A percentile compares a stretch with the other conserved stretches of the same genome.
Evolutionary conservation across 1,140 invertebrate genomes (phyloP).

Genomic region (Lepeophtheirus salmonis): DNA sequence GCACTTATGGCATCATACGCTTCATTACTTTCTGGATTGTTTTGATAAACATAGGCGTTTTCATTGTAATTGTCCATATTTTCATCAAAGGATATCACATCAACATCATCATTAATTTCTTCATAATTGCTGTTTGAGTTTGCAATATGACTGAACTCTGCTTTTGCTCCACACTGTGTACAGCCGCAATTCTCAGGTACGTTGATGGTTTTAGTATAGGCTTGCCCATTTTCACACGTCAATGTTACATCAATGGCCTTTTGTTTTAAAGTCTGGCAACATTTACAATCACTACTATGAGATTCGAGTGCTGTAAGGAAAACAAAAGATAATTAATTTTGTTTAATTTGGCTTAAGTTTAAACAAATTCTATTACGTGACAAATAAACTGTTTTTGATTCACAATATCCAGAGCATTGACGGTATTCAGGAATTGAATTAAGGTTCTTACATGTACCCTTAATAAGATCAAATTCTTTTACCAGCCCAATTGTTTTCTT

Average conservation of each 20-base stretch:
- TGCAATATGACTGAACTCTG: too few relatives aligned
- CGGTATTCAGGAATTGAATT: not conserved
- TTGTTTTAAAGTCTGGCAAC: not conserved
- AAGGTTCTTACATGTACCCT: not conserved
- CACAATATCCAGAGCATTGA: not conserved
- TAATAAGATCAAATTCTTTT: not conserved
- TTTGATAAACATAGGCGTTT: too few relatives aligned
- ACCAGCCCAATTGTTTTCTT: not conserved
- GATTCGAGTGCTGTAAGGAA: not conserved
- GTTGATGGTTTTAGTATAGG: not conserved
- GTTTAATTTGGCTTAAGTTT: too few relatives aligned
- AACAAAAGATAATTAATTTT: not conserved
- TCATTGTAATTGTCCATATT: too few relatives aligned
- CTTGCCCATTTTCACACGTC: not conserved
- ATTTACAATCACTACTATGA: not conserved
- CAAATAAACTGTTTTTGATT: not conserved
- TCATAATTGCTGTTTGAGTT: too few relatives aligned
- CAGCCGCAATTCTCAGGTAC: not conserved
- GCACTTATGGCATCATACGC: too few relatives aligned
- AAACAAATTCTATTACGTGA: not conserved
- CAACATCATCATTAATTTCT: too few relatives aligned
- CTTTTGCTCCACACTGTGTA: not conserved
- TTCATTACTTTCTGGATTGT: too few relatives aligned
- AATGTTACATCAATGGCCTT: not conserved
- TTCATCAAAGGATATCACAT: too few relatives aligned